Evolutionary conservation across 2,797 vertebrate genomes (phyloP).

Genomic region (Crypturellus tataupa): DNA sequence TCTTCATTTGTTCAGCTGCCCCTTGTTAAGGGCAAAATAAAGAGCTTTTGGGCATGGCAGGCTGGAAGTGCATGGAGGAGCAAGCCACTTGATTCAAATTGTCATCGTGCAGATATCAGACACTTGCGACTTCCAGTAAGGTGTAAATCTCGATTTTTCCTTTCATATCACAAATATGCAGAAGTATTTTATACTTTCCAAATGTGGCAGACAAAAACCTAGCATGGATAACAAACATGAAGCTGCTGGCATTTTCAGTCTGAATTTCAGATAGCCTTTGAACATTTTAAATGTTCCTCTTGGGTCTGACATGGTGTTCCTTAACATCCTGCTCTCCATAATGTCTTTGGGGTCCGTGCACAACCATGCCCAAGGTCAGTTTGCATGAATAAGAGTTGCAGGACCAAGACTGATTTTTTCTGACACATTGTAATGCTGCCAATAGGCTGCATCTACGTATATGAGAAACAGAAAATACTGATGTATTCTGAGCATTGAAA

Average conservation of each 20-base stretch:
- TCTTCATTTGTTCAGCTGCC: background rate
- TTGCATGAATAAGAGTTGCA: background rate
- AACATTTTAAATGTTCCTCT: background rate
- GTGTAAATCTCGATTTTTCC: background rate
- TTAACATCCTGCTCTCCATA: background rate
- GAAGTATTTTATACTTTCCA: background rate
- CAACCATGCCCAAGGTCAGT: background rate
- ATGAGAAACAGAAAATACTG: background rate
- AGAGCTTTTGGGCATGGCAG: background rate
- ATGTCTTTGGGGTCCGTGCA: background rate
- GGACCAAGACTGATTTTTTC: background rate
- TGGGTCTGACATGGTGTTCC: background rate
- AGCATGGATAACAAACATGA: background rate
- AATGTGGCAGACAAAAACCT: background rate
- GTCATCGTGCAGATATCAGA: accelerated
- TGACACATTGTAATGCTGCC: background rate
- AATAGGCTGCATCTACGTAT: background rate
- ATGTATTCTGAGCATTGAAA: background rate
- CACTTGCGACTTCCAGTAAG: background rate
- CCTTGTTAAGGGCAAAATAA: background rate
- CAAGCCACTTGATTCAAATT: accelerated
- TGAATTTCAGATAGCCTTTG: background rate
- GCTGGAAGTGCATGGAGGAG: background rate
- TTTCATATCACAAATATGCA: background rate
- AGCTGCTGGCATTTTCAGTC: background rate